Evolutionary conservation across 1,140 invertebrate genomes (phyloP).

Genomic region (Episyrphus balteatus): DNA sequence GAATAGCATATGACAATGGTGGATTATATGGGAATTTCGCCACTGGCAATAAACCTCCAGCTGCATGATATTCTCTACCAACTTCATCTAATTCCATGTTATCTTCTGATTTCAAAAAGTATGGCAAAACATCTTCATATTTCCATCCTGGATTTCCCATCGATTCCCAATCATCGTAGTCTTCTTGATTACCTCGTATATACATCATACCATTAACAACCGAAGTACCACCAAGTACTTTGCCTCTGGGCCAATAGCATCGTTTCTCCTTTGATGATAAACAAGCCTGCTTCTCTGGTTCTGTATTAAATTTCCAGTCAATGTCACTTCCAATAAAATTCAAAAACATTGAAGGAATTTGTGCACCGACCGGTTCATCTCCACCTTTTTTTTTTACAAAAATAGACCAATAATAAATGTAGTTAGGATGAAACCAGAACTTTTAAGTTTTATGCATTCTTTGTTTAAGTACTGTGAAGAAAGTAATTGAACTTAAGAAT

Average conservation of each 20-base stretch:
- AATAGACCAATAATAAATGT: not conserved
- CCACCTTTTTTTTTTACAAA: conserved; percentile 49
- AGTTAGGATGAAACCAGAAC: too few relatives aligned
- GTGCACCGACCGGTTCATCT: conserved; percentile 70
- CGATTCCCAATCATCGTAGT: conserved; percentile 83
- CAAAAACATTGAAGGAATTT: conserved; percentile 75
- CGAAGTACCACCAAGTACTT: conserved; percentile 83
- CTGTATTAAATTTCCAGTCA: conserved; percentile 80
- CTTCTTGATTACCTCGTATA: conserved; percentile 78
- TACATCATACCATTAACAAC: conserved; percentile 97
- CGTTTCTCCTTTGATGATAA: conserved; percentile 58
- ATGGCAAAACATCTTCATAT: conserved; percentile 78
- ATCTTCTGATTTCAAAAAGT: conserved; percentile 78
- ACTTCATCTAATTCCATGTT: conserved; percentile 63
- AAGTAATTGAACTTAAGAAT: too few relatives aligned
- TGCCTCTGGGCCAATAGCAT: conserved; percentile 76
- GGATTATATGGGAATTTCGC: conserved; percentile 78
- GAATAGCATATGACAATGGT: conserved; percentile 67
- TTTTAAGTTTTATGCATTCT: too few relatives aligned
- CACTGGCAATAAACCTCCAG: conserved; percentile 66
- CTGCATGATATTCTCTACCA: conserved; percentile 64
- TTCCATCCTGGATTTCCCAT: conserved; percentile 82
- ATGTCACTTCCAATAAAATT: conserved; percentile 71
- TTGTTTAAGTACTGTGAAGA: too few relatives aligned
- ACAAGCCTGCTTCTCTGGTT: conserved; percentile 74